Evolutionary conservation across 2,888 invertebrate genomes (phyloP).

Genomic region (Drosophila conformis): DNA sequence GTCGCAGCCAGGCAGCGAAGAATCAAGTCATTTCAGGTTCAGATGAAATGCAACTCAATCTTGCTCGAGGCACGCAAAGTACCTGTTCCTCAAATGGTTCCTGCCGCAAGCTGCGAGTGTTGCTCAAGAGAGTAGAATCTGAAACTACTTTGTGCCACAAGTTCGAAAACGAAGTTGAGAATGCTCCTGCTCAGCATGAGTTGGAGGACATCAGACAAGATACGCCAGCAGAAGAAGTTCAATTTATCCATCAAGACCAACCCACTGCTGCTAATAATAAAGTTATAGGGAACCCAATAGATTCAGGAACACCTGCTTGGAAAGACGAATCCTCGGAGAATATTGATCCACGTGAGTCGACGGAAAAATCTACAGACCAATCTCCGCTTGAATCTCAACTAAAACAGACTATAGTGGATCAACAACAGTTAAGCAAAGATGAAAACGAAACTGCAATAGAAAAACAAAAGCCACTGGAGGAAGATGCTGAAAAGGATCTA

Average conservation of each 20-base stretch:
- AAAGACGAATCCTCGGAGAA: no score
- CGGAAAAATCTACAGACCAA: background rate
- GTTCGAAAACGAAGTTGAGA: background rate
- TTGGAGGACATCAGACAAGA: background rate
- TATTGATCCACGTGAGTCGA: background rate
- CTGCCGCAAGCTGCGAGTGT: conserved; percentile 18
- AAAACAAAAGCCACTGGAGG: background rate
- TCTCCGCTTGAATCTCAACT: background rate
- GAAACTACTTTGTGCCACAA: background rate
- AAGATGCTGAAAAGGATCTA: background rate
- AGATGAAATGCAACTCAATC: background rate
- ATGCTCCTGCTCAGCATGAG: background rate
- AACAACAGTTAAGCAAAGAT: background rate
- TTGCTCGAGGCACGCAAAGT: background rate
- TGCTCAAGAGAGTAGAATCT: conserved; percentile 8
- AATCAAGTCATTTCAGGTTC: background rate
- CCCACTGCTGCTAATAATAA: background rate
- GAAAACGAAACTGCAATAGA: background rate
- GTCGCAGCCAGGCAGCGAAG: background rate
- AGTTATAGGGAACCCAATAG: background rate
- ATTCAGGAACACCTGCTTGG: background rate
- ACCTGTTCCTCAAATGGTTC: conserved; percentile 4
- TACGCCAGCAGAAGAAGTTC: background rate
- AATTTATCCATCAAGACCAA: background rate
- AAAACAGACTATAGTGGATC: background rate